These are phyloP conservation scores for Ahaetulla prasina DNA, from an alignment of 2,113 vertebrate genomes.

Conservation along the genomic window DNA sequence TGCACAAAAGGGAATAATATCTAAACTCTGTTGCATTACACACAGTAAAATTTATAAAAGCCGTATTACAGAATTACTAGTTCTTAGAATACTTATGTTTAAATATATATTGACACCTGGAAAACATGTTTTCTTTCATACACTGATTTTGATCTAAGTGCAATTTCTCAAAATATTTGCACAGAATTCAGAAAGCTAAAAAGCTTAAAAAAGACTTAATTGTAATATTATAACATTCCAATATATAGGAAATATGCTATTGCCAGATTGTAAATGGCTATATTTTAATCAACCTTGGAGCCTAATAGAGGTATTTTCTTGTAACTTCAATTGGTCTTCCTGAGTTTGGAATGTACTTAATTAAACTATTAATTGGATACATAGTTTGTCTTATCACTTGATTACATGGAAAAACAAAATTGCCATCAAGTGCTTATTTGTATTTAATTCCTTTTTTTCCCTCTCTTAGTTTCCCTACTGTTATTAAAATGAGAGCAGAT, in stretches of 20 bases:
- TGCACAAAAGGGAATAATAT: neutral
- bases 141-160: constrained; percentile 7
- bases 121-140: constrained; percentile 7
- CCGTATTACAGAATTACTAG: neutral
- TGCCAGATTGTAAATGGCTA: neutral
- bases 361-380: neutral
- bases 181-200: neutral
- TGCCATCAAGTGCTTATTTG: neutral
- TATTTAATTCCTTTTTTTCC: neutral
- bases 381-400: neutral
- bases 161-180: constrained; percentile 3
- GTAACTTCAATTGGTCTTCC: neutral
- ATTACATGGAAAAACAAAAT: neutral
- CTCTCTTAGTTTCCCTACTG: neutral
- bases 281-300: neutral
- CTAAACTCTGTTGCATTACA: neutral
- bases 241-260: neutral
- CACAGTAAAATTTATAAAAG: neutral
- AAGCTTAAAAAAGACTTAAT: too few species aligned
- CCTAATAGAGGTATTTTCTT: neutral
- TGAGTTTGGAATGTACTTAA: neutral
- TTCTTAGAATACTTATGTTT: neutral
- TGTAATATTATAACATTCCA: neutral
- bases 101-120: neutral
- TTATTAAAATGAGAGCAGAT: neutral